Conservation (phyloP, 2,113 vertebrate genomes). For the Empidonax traillii region DNA sequence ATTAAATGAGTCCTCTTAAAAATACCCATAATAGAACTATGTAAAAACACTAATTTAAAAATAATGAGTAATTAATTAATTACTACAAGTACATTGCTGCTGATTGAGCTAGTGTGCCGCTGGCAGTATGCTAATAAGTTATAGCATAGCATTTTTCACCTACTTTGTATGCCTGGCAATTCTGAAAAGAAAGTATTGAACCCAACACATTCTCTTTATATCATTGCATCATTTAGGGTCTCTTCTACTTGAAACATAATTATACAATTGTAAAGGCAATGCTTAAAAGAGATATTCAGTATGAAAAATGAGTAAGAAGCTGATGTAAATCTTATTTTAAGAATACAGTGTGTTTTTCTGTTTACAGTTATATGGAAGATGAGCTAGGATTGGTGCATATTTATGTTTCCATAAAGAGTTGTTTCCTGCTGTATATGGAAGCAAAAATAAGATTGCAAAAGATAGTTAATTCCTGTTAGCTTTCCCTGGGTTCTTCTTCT, state of each 20-base stretch:
- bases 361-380: not conserved
- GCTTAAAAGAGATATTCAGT: not conserved
- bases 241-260: not conserved
- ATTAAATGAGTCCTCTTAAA: not conserved
- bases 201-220: constrained; percentile 7
- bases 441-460: not conserved
- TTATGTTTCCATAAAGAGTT: not conserved
- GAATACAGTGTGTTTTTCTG: not conserved
- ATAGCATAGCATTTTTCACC: not conserved
- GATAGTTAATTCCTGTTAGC: not conserved
- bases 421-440: constrained; percentile 1
- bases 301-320: not conserved
- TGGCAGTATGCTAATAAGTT: not conserved
- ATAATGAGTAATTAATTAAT: not conserved
- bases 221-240: not conserved
- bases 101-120: not conserved
- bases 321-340: not conserved
- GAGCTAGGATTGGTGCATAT: not conserved
- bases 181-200: not conserved
- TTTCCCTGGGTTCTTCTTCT: not conserved
- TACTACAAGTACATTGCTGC: not conserved
- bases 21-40: not conserved
- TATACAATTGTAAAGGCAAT: not conserved
- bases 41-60: not conserved
- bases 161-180: not conserved